phyloP scores from a whole-genome alignment of 2,888 invertebrate species.

The Agonopterix arenella region DNA sequence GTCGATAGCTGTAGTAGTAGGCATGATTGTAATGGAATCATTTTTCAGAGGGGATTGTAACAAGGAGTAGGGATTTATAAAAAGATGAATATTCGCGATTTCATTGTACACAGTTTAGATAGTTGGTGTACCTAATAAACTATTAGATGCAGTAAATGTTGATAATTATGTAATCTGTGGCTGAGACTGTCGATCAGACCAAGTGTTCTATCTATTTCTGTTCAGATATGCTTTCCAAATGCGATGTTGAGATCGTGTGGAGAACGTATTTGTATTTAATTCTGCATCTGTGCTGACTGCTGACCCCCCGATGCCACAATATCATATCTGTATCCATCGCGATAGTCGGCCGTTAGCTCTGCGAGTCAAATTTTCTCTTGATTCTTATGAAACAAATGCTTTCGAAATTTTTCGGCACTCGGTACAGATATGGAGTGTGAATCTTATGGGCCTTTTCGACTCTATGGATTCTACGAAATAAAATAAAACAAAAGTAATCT shows the following conservation, averaged over 20 bases:
- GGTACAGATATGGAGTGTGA: constrained; percentile 72
- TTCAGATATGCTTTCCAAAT: constrained; percentile 43
- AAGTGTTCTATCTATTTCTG: background rate
- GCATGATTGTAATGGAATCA: no score
- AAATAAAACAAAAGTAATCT: no score
- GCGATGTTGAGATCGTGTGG: constrained; percentile 17
- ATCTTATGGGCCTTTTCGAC: constrained; percentile 51
- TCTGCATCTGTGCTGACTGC: constrained; percentile 35
- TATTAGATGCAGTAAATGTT: no score
- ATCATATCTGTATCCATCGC: constrained; percentile 68
- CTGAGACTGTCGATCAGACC: background rate
- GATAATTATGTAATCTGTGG: no score
- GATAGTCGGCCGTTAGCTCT: constrained; percentile 46
- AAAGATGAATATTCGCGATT: no score
- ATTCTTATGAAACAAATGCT: constrained; percentile 9
- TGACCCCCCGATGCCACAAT: constrained; percentile 52
- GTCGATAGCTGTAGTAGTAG: no score
- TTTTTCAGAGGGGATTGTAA: no score
- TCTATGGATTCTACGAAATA: background rate
- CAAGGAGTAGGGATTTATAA: no score
- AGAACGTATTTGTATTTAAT: constrained; percentile 48
- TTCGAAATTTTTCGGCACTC: constrained; percentile 27
- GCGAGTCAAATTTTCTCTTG: constrained; percentile 64
- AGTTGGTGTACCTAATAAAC: no score
- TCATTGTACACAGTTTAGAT: no score